phyloP scores from a whole-genome alignment of 30 jellyfish, hydroid and myxozoan genomes.

The Turritopsis dohrnii region DNA sequence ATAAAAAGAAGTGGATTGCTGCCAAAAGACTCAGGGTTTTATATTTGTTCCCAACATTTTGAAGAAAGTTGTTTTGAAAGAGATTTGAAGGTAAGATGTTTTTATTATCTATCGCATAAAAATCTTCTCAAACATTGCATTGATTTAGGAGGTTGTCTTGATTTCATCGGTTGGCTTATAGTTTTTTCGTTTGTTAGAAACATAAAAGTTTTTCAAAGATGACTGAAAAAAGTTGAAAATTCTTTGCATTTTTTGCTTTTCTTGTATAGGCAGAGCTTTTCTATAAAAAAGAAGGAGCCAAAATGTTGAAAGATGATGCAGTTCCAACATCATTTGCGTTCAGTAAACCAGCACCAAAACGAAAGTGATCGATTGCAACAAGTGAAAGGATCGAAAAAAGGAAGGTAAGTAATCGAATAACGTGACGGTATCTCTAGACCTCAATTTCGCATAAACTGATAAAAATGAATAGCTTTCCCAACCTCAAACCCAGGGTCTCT shows the following conservation, averaged over 20 bases:
- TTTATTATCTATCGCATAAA: too few relatives aligned
- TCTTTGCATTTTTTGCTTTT: too few relatives aligned
- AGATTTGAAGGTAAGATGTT: conserved; percentile 11
- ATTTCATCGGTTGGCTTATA: background rate
- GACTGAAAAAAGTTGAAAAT: too few relatives aligned
- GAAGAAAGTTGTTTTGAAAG: conserved; percentile 14
- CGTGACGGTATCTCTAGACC: background rate
- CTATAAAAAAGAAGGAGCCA: conserved; percentile 27
- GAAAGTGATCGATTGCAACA: too few relatives aligned
- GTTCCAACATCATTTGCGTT: conserved; percentile 30
- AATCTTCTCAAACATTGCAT: background rate
- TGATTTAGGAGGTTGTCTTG: background rate
- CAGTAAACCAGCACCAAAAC: conserved; percentile 13
- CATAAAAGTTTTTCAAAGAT: background rate
- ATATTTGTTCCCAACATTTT: background rate
- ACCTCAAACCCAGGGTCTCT: background rate
- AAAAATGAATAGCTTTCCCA: background rate
- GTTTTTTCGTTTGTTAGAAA: background rate
- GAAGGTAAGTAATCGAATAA: conserved; percentile 21
- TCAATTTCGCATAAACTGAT: too few relatives aligned
- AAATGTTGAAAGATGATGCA: conserved; percentile 42
- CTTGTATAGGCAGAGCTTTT: conserved; percentile 26
- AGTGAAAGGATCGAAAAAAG: too few relatives aligned
- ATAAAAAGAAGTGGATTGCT: conserved; percentile 1
- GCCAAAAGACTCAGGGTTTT: conserved; percentile 15